A percentile compares a stretch with the other conserved stretches of the same genome.
Conservation (phyloP, 1,140 invertebrate genomes). For the Zaprionus kolodkinae region DNA sequence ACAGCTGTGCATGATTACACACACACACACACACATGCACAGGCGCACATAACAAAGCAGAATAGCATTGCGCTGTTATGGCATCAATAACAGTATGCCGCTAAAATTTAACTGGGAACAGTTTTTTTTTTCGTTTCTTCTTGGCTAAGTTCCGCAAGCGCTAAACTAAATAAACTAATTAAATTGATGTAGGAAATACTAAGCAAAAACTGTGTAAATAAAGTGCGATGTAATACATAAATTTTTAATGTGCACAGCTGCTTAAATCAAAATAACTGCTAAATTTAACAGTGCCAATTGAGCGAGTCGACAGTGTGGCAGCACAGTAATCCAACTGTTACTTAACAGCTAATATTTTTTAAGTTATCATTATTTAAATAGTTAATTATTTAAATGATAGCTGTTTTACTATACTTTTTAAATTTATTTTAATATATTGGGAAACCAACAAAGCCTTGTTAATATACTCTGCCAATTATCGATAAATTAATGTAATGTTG, state of each 20-base stretch:
- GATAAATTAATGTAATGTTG: not conserved
- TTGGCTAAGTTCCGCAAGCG: not conserved
- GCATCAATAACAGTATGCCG: not conserved
- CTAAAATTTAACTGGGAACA: not conserved
- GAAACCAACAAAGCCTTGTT: not conserved
- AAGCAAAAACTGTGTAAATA: not conserved
- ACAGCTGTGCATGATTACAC: slow-evolving; percentile 1
- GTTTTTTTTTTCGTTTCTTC: not conserved
- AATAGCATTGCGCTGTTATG: not conserved
- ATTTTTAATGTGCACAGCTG: not conserved
- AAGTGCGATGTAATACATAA: not conserved
- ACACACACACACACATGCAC: not conserved
- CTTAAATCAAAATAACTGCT: not conserved
- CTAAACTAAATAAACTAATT: too few species aligned
- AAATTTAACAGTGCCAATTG: not conserved
- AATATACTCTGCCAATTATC: not conserved
- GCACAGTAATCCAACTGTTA: not conserved
- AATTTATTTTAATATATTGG: not conserved
- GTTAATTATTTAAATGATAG: not conserved
- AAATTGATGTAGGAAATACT: not conserved
- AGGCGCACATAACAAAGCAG: not conserved
- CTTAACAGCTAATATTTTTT: not conserved
- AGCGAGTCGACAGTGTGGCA: not conserved
- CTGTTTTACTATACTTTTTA: not conserved
- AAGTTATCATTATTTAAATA: not conserved